Evolutionary conservation across 1,140 invertebrate genomes (phyloP).

Genomic region (Drosophila oshimai): DNA sequence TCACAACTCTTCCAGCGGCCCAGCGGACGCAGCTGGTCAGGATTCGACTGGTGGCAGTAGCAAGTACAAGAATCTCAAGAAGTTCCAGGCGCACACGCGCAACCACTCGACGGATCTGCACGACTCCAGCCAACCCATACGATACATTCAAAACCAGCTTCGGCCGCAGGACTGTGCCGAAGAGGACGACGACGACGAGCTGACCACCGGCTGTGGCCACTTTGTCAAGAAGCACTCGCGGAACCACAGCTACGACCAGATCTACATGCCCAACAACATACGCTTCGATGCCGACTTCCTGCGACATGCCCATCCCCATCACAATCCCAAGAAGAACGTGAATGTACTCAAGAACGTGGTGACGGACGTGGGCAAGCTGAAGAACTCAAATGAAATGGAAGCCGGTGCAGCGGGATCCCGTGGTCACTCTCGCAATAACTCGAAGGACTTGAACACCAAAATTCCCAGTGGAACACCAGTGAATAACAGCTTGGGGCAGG

Average conservation of each 20-base stretch:
- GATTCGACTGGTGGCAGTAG: constrained; percentile 30
- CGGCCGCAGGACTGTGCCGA: constrained; percentile 66
- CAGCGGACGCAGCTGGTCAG: constrained; percentile 25
- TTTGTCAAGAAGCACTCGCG: constrained; percentile 81
- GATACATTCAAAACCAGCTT: constrained; percentile 79
- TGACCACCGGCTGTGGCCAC: constrained; percentile 75
- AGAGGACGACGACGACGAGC: constrained; percentile 76
- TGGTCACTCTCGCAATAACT: constrained; percentile 84
- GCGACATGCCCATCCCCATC: constrained; percentile 60
- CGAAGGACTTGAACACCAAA: constrained; percentile 83
- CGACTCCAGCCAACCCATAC: constrained; percentile 68
- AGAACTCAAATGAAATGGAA: constrained; percentile 78
- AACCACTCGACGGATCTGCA: constrained; percentile 82
- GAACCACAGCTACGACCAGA: constrained; percentile 82
- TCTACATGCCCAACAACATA: constrained; percentile 82
- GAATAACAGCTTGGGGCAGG: not conserved
- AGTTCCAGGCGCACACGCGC: constrained; percentile 79
- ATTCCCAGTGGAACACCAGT: constrained; percentile 14
- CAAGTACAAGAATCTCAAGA: constrained; percentile 79
- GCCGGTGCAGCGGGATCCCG: constrained; percentile 41
- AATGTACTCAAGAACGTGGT: constrained; percentile 78
- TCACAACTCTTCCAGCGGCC: constrained; percentile 54
- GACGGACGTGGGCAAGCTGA: constrained; percentile 48
- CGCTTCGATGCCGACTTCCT: constrained; percentile 80
- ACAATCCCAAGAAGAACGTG: constrained; percentile 76